A percentile compares a stretch with the other conserved stretches of the same genome.
Conservation (phyloP, 2,888 invertebrate species). For the Gandaritis pyraliata region DNA sequence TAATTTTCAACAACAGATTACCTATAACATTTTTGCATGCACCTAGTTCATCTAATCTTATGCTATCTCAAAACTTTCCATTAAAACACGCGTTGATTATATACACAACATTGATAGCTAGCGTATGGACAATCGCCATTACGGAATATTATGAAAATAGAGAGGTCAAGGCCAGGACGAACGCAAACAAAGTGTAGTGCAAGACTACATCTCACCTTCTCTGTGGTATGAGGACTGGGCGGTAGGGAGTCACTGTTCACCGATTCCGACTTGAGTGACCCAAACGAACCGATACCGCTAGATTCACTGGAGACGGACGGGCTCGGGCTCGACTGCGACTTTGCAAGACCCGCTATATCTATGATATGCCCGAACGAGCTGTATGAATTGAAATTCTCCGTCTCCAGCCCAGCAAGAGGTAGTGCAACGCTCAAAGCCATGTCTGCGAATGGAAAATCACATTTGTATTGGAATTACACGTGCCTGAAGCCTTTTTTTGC, state of each 20-base stretch:
- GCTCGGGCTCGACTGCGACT: slow-evolving; percentile 81
- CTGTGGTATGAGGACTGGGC: slow-evolving; percentile 82
- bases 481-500: slow-evolving; percentile 69
- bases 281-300: slow-evolving; percentile 85
- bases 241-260: slow-evolving; percentile 78
- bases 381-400: slow-evolving; percentile 80
- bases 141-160: slow-evolving; percentile 84
- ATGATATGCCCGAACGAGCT: slow-evolving; percentile 79
- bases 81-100: slow-evolving; percentile 67
- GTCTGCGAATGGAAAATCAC: slow-evolving; percentile 73
- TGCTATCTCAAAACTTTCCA: slow-evolving; percentile 57
- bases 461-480: slow-evolving; percentile 74
- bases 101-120: slow-evolving; percentile 69
- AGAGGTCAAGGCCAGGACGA: slow-evolving; percentile 83
- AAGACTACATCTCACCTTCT: slow-evolving; percentile 71
- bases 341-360: slow-evolving; percentile 79
- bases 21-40: background rate
- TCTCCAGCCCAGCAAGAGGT: slow-evolving; percentile 83
- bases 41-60: slow-evolving; percentile 2
- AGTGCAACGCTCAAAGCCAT: slow-evolving; percentile 87
- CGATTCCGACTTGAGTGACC: slow-evolving; percentile 81
- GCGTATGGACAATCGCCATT: slow-evolving; percentile 74
- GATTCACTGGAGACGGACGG: slow-evolving; percentile 86
- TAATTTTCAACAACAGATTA: background rate
- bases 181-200: slow-evolving; percentile 74